Evolutionary conservation across 2,113 vertebrate genomes (phyloP).

Genomic region (Anguilla rostrata): DNA sequence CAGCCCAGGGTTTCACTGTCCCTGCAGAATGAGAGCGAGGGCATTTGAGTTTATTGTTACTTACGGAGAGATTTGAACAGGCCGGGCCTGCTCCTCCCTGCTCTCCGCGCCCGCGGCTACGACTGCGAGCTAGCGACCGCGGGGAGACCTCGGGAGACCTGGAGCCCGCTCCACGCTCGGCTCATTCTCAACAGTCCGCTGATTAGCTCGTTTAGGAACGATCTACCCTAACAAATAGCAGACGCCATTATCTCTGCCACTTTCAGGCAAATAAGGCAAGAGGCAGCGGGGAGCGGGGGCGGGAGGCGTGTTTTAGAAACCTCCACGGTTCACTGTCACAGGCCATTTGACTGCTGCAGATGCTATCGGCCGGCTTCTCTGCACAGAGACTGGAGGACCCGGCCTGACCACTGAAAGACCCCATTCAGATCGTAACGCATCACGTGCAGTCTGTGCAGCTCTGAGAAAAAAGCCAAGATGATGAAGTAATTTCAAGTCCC

Average conservation of each 20-base stretch:
- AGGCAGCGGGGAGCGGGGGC: slow-evolving; percentile 12
- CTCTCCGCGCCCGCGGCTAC: not conserved
- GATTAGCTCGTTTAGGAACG: slow-evolving; percentile 62
- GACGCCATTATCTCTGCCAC: slow-evolving; percentile 52
- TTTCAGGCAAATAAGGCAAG: slow-evolving; percentile 41
- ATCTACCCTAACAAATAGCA: slow-evolving; percentile 62
- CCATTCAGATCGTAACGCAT: slow-evolving; percentile 51
- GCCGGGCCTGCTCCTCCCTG: not conserved
- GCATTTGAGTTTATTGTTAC: not conserved
- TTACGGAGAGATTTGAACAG: not conserved
- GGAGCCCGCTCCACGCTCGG: slow-evolving; percentile 37
- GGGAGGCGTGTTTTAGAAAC: slow-evolving; percentile 21
- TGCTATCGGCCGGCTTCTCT: slow-evolving; percentile 49
- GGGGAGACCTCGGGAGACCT: slow-evolving; percentile 35
- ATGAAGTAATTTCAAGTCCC: slow-evolving; percentile 59
- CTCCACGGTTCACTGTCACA: slow-evolving; percentile 55
- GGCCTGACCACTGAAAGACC: slow-evolving; percentile 57
- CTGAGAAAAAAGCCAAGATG: slow-evolving; percentile 39
- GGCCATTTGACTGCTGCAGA: slow-evolving; percentile 51
- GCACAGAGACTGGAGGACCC: slow-evolving; percentile 49
- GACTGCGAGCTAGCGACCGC: not conserved
- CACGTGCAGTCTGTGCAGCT: slow-evolving; percentile 42
- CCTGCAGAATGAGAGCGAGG: not conserved
- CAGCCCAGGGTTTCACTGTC: not conserved
- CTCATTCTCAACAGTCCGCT: slow-evolving; percentile 48